Conservation (phyloP, 2,113 vertebrate genomes). For the Passer domesticus region DNA sequence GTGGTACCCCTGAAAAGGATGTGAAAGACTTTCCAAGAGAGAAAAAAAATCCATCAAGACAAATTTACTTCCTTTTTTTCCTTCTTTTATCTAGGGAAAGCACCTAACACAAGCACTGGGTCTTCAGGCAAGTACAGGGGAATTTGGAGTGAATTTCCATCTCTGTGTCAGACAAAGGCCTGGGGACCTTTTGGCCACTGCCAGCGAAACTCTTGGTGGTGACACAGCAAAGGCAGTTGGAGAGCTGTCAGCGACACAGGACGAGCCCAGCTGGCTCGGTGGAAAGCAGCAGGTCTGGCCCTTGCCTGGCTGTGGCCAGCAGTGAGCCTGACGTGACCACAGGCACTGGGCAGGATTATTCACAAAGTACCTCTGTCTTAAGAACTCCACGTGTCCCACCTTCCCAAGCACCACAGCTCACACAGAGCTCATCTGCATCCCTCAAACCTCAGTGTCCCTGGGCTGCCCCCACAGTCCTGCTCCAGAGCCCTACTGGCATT, state of each 20-base stretch:
- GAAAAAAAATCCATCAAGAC: not conserved
- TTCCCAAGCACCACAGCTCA: not conserved
- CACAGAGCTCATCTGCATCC: not conserved
- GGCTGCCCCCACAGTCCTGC: not conserved
- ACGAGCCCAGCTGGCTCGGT: accelerated
- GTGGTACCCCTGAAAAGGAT: not conserved
- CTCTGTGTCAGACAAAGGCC: not conserved
- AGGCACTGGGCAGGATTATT: not conserved
- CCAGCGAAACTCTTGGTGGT: not conserved
- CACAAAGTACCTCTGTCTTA: not conserved
- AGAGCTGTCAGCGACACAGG: not conserved
- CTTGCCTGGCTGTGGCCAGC: not conserved
- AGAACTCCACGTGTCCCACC: not conserved
- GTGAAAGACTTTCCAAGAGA: not conserved
- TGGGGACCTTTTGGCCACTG: not conserved
- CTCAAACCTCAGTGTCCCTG: not conserved
- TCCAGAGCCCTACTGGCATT: not conserved
- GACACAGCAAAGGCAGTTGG: not conserved
- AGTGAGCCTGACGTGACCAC: not conserved
- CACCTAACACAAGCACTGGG: not conserved
- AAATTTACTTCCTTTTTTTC: not conserved
- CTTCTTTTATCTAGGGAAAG: not conserved
- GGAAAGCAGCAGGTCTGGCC: not conserved
- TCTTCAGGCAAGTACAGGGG: not conserved
- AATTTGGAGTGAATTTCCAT: not conserved